phyloP scores from a whole-genome alignment of 1,140 invertebrate species.

The Notospermus geniculatus region DNA sequence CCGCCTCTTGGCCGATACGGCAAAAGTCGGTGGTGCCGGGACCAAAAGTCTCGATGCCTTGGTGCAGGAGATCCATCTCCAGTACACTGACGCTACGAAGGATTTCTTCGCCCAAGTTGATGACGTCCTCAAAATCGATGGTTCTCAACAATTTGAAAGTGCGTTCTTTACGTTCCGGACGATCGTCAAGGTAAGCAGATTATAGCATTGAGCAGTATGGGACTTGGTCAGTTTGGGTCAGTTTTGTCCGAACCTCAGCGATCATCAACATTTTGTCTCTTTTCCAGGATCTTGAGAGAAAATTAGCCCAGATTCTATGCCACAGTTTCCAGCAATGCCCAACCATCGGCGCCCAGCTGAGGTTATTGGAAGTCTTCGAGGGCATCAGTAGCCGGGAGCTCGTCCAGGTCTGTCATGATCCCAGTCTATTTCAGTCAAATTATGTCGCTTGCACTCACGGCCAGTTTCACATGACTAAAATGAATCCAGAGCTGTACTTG shows the following conservation, averaged over 20 bases:
- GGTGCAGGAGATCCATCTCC: conserved; percentile 52
- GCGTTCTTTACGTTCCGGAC: conserved; percentile 55
- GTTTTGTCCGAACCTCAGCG: neutral
- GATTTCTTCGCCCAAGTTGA: conserved; percentile 48
- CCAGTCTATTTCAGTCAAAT: no score
- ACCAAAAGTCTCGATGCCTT: conserved; percentile 51
- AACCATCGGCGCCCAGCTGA: conserved; percentile 48
- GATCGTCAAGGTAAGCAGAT: conserved; percentile 50
- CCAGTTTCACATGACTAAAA: no score
- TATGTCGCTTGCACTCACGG: no score
- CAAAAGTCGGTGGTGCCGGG: conserved; percentile 53
- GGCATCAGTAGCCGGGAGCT: conserved; percentile 53
- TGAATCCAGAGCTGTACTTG: no score
- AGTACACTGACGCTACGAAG: conserved; percentile 46
- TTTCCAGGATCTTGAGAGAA: conserved; percentile 46
- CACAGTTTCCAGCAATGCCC: conserved; percentile 49
- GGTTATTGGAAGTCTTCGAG: conserved; percentile 55
- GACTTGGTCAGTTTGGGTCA: neutral
- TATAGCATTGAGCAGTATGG: neutral
- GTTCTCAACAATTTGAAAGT: conserved; percentile 49
- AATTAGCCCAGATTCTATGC: conserved; percentile 45
- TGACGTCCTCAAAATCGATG: conserved; percentile 53
- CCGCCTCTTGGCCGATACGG: conserved; percentile 49
- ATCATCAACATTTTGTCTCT: conserved; percentile 2
- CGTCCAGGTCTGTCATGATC: conserved; percentile 50